Conservation (phyloP, 2,797 vertebrate genomes). For the Rhabdomys pumilio region DNA sequence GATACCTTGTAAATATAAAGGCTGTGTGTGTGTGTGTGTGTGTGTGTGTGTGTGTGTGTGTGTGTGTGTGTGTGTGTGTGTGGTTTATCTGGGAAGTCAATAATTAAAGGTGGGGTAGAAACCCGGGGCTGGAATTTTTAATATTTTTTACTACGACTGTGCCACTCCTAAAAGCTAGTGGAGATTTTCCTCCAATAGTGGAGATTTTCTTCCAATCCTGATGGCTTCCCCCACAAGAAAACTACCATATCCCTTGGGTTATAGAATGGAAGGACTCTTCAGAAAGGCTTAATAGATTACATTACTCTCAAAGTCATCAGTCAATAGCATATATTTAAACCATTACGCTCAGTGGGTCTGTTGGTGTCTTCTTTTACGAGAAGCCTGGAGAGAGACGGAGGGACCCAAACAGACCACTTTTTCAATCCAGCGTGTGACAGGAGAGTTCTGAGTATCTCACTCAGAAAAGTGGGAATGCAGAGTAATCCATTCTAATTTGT, state of each 20-base stretch:
- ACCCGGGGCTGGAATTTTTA: neutral
- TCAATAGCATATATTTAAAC: neutral
- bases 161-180: neutral
- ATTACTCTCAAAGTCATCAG: slow-evolving; percentile 6
- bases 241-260: neutral
- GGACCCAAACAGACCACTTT: neutral
- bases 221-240: neutral
- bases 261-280: neutral
- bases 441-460: slow-evolving; percentile 6
- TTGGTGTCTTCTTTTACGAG: neutral
- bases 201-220: neutral
- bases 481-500: neutral
- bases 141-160: neutral
- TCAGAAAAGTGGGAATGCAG: neutral
- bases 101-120: neutral
- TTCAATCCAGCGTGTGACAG: neutral
- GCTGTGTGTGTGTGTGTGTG: neutral
- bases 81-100: neutral
- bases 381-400: neutral
- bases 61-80: neutral
- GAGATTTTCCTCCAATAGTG: neutral
- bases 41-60: neutral
- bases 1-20: neutral
- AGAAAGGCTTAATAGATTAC: neutral
- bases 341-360: neutral